Evolutionary conservation across 2,888 invertebrate species (phyloP).

Genomic region (Leptura quadrifasciata): DNA sequence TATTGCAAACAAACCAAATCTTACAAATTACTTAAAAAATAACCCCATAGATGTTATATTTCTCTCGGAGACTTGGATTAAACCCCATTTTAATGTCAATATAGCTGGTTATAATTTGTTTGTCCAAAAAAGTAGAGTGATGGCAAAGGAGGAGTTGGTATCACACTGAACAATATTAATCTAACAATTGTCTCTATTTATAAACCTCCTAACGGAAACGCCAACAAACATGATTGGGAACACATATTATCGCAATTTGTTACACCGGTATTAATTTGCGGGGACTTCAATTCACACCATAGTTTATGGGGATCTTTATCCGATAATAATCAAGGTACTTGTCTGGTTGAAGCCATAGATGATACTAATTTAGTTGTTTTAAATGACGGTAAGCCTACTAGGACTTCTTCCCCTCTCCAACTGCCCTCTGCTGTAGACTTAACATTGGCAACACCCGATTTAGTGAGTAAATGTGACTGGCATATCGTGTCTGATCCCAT

Average conservation of each 20-base stretch:
- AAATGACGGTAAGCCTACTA: too few species aligned
- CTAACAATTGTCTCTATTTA: background rate
- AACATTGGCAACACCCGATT: too few species aligned
- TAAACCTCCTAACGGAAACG: background rate
- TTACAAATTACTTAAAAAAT: background rate
- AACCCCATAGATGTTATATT: background rate
- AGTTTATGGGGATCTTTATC: background rate
- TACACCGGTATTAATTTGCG: background rate
- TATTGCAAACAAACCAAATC: background rate
- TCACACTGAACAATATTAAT: background rate
- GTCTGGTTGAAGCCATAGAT: background rate
- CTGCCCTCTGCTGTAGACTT: too few species aligned
- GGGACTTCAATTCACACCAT: background rate
- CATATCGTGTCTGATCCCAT: background rate
- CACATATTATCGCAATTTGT: background rate
- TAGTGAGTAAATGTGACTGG: background rate
- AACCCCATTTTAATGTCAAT: background rate
- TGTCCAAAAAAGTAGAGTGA: background rate
- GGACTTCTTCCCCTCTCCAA: too few species aligned
- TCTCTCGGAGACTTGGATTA: background rate
- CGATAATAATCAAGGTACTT: background rate
- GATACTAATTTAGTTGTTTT: background rate
- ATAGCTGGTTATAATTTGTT: background rate
- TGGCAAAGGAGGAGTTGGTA: background rate
- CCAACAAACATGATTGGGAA: background rate